Base-by-base conservation (phyloP, 1,140 invertebrate species). In the Drosophila littoralis region DNA sequence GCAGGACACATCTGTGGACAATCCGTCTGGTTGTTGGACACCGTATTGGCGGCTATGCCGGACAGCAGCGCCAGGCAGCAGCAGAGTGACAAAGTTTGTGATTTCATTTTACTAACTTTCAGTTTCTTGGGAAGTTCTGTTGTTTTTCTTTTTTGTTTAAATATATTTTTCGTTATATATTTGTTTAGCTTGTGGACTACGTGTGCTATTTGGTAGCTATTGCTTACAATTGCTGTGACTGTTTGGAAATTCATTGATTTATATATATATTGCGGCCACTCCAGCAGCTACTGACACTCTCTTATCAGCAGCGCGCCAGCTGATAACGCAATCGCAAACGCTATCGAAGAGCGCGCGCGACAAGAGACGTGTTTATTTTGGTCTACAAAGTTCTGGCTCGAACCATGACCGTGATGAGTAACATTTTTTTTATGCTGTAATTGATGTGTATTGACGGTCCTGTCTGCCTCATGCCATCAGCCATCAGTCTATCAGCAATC, bases 211-310 rank as follows among this genome's bases (percentile, higher is more conserved):
- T 64, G 55, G 68, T 70, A 82, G 76, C 58, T 82, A 63, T 79
- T 8, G 83, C 58, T 89, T 65, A 79, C 69, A 89, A 86, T 88
- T 88, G 84, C 68, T 28, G 43, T 86, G 54, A 76, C 79, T 86
- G 84, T 80, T 75, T 59, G 46, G 36, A 59, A 66, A 66, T 77
- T 67, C 76, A 83, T 89, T 79, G 83, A 80, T 79, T 79, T 86
- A 83, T 85, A 77, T 81, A 75, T 79, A 66, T 84, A 81, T 81
- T 46, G 51, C 59, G 2, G 36, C 52, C 78, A 60, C 45, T 43
- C 43, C 22, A 61, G 58, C 69, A 66, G 59, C 66, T 48, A 15
- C 15, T 46, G 70, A 58, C 51, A 52, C 55, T 8, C 6, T 40
- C 57, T 57, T 86, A 86, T 86, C 83, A 80, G 63, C 6, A 6